Base-by-base conservation (phyloP, 2,113 vertebrate genomes). In the Hydrolagus affinis region DNA sequence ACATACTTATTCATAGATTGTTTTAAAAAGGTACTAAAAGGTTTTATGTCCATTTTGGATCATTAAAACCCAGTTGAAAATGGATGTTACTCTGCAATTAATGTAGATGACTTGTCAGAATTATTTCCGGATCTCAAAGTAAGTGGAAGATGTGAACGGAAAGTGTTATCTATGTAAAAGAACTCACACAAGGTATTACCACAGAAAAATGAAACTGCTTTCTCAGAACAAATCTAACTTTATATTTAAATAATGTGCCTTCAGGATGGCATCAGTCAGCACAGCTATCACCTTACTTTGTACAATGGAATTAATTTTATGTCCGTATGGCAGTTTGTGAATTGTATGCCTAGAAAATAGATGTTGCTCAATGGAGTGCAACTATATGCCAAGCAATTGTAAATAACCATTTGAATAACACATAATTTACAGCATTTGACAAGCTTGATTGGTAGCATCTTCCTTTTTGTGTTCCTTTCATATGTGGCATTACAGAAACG, bases 151-250 rank as follows among this genome's bases (percentile, higher is more conserved):
- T 62, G 64, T 64, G 23, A 25, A 23, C 60, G 25, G 23, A 17
- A 8, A 28, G 64, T 80, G 30, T 80, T 28, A 80, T 57, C 59
- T 64, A 64, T 80, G 25, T 62, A 60, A 62, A 57, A 0, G 23
- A 12, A 80, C 64, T 28, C 60, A 8, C 60, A 56, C 17, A 9
- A 15, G 60, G 70, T 25, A 62, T 62, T 28, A 10, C 77, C 59
- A 12, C 28, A 56, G 59, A 80, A 23, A 80, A 28, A 28, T 80
- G 23, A 60, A 80, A 80, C 23, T 60, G 30, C 64, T 80, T 80
- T 64, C 60, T 80, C 64, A 60, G 59, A 80, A 80, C 77, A 80
- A 80, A 80, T 80, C 59, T 80, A 80, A 80, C 62, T 64, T 80
- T 80, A 80, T 25, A 64, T 80, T 80, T 80, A 25, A 80, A 80